Conservation (phyloP, 1,140 invertebrate genomes). For the Drosophila obscura region DNA sequence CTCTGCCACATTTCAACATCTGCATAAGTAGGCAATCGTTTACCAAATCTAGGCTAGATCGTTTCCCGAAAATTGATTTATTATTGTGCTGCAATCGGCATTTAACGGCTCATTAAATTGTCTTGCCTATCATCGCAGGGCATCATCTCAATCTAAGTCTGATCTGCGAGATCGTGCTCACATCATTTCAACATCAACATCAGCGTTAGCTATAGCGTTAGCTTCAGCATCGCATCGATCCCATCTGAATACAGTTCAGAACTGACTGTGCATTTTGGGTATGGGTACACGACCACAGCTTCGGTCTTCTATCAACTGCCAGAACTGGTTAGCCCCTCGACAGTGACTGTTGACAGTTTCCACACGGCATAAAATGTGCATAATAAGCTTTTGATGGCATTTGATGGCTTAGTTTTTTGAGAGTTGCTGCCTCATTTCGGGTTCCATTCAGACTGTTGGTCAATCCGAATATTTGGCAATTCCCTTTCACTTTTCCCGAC, state of each 20-base stretch:
- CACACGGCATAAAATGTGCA: conserved; percentile 63
- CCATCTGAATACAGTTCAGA: conserved; percentile 45
- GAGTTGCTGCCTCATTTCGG: conserved; percentile 12
- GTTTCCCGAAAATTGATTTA: conserved; percentile 22
- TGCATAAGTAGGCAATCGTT: not conserved
- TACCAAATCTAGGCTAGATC: not conserved
- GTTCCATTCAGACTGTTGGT: conserved; percentile 49
- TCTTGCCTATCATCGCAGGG: conserved; percentile 17
- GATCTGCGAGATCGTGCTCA: conserved; percentile 55
- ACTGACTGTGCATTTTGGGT: conserved; percentile 18
- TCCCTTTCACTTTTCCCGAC: conserved; percentile 73
- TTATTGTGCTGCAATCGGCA: conserved; percentile 12
- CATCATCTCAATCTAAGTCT: conserved; percentile 26
- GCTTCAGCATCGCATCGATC: conserved; percentile 25
- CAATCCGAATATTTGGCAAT: conserved; percentile 74
- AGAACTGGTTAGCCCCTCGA: conserved; percentile 58
- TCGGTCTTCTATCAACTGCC: conserved; percentile 7
- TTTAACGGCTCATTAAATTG: conserved; percentile 26
- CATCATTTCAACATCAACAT: conserved; percentile 41
- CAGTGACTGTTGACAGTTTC: conserved; percentile 41
- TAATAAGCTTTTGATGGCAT: conserved; percentile 69
- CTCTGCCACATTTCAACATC: not conserved
- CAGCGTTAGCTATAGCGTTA: too few species aligned
- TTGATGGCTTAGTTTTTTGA: conserved; percentile 49
- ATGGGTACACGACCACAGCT: not conserved